Evolutionary conservation across 2,113 vertebrate species (phyloP), one percentile per base, ranked within the genome.

Genomic region (Leiothrix lutea): DNA sequence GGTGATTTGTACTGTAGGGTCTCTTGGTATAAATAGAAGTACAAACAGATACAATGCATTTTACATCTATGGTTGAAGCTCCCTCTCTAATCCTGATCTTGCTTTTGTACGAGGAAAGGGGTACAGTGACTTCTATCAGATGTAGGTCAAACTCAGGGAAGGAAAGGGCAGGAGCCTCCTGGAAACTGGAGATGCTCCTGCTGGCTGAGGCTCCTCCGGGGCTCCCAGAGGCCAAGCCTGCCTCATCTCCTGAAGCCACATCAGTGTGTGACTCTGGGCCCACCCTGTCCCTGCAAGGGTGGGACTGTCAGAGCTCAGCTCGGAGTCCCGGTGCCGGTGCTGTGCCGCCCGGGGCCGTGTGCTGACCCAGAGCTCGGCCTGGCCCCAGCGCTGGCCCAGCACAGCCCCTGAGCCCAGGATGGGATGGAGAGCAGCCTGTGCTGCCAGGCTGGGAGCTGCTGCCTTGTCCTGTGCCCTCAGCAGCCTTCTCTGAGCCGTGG

Each of bases 221-320:
- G 14, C 66, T n/a, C 16, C 21, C 31, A 15, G 54, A 20, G 18
- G 19, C 67, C 3, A 13, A 57, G 65, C 48, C 35, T n/a, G 57
- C 35, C 47, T 58, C 21, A 4, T 1, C 10, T 42, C 47, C 16
- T 16, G 11, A 9, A 36, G 36, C 31, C 8, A 0, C 6, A 1
- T 6, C 3, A 6, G 62, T 7, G 21, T 2, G 13, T 14, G 40
- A 14, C 17, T 28, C 24, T 2, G 7, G 28, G 26, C 10, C 13
- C 6, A 3, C 28, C 0, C 3, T 21, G 36, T 57, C 60, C 24
- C 18, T 21, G 47, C 14, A 2, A 8, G 80, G 18, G 6, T 1
- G 31, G 36, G n/a, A 1, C 44, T 3, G 14, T 14, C 35, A 13
- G 67, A 19, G 58, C 66, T 22, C 18, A 10, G 53, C 71, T 35